Conservation (phyloP, 2,797 vertebrate species). For the Poeciliopsis paucimaculata region DNA sequence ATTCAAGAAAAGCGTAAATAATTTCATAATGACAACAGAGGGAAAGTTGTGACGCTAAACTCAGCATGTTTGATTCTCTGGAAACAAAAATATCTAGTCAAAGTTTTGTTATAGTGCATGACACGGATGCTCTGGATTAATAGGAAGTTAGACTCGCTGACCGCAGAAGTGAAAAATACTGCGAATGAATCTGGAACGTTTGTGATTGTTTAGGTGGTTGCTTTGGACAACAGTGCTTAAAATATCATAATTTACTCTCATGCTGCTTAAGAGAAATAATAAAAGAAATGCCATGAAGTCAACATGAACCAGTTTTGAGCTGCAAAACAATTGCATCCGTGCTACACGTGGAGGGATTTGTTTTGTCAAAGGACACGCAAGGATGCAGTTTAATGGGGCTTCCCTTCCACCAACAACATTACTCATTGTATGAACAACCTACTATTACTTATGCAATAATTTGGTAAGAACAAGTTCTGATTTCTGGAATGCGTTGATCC, state of each 20-base stretch:
- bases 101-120: neutral
- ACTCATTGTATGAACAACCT: slow-evolving; percentile 50
- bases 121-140: neutral
- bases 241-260: neutral
- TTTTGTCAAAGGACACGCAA: slow-evolving; percentile 50
- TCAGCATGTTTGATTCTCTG: neutral
- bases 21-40: neutral
- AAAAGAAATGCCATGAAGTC: slow-evolving; percentile 13
- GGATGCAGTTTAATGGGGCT: slow-evolving; percentile 41
- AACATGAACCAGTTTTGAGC: slow-evolving; percentile 14
- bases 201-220: neutral
- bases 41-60: neutral
- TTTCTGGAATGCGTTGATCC: slow-evolving; percentile 33
- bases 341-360: slow-evolving; percentile 39
- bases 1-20: neutral
- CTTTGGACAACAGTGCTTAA: neutral
- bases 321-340: slow-evolving; percentile 37
- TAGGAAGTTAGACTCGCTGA: neutral
- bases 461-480: slow-evolving; percentile 37
- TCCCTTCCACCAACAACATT: slow-evolving; percentile 42
- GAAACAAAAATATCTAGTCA: neutral
- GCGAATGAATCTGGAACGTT: neutral
- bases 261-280: neutral
- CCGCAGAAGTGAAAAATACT: neutral
- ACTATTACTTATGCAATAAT: slow-evolving; percentile 51